Conservation (phyloP, 2,888 invertebrate genomes). For the Pterostichus madidus region DNA sequence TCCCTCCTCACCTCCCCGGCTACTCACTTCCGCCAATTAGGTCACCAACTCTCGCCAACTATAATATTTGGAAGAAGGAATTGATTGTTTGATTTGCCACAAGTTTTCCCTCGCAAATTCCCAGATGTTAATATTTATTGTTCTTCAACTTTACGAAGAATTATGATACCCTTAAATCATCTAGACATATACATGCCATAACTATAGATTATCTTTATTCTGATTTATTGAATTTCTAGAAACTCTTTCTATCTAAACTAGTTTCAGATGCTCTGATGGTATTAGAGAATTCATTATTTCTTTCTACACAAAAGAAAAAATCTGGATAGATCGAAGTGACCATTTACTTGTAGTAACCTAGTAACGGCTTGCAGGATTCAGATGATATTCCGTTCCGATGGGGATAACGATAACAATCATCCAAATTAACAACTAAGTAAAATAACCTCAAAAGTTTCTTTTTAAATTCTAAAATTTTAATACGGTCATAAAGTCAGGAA, state of each 20-base stretch:
- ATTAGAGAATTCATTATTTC: no score
- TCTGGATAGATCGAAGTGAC: no score
- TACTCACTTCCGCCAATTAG: conserved; percentile 35
- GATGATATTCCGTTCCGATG: conserved; percentile 31
- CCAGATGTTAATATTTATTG: conserved; percentile 35
- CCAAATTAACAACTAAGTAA: conserved; percentile 18
- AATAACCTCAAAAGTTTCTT: conserved; percentile 5
- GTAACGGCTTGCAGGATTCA: background rate
- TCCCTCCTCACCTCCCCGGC: background rate
- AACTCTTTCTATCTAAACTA: no score
- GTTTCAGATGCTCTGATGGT: background rate
- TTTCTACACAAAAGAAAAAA: no score
- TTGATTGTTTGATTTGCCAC: conserved; percentile 35
- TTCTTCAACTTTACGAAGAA: background rate
- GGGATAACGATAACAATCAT: conserved; percentile 55
- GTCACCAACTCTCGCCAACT: conserved; percentile 51
- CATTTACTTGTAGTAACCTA: conserved; percentile 13
- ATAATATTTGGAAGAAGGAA: conserved; percentile 29
- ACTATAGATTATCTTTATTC: background rate
- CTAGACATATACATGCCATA: background rate
- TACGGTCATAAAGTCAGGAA: background rate
- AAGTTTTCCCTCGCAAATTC: background rate
- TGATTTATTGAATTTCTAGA: no score
- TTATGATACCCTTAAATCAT: conserved; percentile 7
- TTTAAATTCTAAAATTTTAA: conserved; percentile 5